Evolutionary conservation across 2,113 vertebrate species (phyloP).

Genomic region (Pavo muticus): DNA sequence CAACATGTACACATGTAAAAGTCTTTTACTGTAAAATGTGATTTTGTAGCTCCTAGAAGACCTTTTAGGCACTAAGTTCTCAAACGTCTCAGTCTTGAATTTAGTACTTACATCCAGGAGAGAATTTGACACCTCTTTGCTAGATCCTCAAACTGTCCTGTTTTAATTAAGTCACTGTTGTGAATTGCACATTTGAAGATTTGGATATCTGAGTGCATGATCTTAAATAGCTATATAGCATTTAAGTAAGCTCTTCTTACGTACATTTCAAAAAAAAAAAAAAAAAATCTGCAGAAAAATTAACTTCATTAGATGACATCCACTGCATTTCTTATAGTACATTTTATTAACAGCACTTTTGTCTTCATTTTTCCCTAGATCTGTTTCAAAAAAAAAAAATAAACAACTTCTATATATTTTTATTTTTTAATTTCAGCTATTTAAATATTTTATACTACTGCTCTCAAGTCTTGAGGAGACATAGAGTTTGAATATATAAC

Average conservation of each 20-base stretch:
- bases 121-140: neutral
- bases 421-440: neutral
- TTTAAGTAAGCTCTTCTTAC: neutral
- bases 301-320: neutral
- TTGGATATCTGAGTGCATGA: neutral
- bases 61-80: neutral
- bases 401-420: neutral
- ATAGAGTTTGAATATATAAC: neutral
- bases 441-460: conserved; percentile 10
- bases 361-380: neutral
- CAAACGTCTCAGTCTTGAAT: rapidly evolving
- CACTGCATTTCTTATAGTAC: neutral
- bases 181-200: neutral
- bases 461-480: neutral
- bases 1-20: neutral
- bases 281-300: neutral
- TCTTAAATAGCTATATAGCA: neutral
- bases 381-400: neutral
- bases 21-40: neutral
- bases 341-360: neutral
- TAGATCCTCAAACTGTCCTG: neutral
- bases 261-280: neutral
- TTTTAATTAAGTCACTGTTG: neutral
- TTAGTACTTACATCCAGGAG: neutral
- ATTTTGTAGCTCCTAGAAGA: neutral